Conservation (phyloP, 2,888 invertebrate species). For the Adela reaumurella region DNA sequence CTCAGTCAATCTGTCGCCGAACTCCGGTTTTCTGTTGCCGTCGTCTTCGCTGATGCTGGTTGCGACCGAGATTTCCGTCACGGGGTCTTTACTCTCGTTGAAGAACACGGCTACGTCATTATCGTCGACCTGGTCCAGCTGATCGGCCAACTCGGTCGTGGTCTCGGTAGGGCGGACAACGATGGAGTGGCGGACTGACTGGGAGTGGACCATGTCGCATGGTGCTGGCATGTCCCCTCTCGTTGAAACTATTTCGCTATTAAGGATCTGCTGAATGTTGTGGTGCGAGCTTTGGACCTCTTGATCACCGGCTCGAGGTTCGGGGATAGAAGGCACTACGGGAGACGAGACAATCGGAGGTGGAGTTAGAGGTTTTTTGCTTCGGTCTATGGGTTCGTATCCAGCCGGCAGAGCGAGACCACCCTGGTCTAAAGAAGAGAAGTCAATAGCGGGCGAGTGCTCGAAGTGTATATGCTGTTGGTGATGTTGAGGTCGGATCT, state of each 20-base stretch:
- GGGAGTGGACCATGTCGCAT: neutral
- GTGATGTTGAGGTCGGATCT: constrained; percentile 11
- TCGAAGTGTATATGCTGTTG: constrained; percentile 20
- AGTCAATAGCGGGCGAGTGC: constrained; percentile 12
- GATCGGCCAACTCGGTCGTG: constrained; percentile 20
- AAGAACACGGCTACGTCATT: constrained; percentile 61
- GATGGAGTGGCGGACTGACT: constrained; percentile 39
- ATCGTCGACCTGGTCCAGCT: constrained; percentile 44
- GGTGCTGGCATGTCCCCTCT: constrained; percentile 22
- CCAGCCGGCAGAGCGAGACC: constrained; percentile 39
- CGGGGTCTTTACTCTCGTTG: constrained; percentile 26
- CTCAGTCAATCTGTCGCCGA: constrained; percentile 23
- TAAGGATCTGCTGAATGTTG: constrained; percentile 19
- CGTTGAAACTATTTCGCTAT: constrained; percentile 20
- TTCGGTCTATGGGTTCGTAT: constrained; percentile 38
- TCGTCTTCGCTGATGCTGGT: constrained; percentile 41
- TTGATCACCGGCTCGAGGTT: constrained; percentile 23
- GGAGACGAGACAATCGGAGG: no score
- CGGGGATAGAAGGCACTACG: no score
- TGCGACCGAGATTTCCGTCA: constrained; percentile 46
- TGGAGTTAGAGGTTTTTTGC: constrained; percentile 15
- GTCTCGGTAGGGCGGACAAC: constrained; percentile 26
- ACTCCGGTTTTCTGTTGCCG: constrained; percentile 18
- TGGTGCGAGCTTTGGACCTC: constrained; percentile 25
- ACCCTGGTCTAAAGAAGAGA: constrained; percentile 18